Percentiles rank a stretch among this genome's conserved stretches.
These are phyloP conservation scores for Coracopsis vasa DNA, from an alignment of 2,113 vertebrate genomes.

Conservation along the genomic window DNA sequence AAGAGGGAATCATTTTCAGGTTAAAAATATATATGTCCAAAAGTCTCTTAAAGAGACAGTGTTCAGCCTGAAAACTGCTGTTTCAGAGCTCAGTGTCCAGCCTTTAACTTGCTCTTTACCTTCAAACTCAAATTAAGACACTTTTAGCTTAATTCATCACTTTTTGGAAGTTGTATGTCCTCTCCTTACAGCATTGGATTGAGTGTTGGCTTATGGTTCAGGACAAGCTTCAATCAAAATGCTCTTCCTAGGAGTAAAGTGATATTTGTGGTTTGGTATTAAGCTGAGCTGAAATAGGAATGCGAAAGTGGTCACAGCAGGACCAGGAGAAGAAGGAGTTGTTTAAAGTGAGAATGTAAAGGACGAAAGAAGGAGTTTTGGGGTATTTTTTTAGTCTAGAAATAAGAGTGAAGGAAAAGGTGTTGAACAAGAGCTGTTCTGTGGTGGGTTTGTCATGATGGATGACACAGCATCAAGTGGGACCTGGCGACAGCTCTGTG, in stretches of 20 bases:
- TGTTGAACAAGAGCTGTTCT: not conserved
- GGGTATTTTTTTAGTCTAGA: not conserved
- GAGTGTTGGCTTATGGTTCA: not conserved
- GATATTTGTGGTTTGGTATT: not conserved
- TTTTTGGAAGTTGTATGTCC: not conserved
- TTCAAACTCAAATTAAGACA: not conserved
- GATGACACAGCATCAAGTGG: not conserved
- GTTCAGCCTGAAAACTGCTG: not conserved
- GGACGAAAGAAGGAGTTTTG: not conserved
- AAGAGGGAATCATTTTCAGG: not conserved
- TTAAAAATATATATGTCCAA: not conserved
- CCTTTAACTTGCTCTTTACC: not conserved
- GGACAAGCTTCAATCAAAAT: not conserved
- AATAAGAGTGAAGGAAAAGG: not conserved
- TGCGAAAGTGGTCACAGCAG: not conserved
- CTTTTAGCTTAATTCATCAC: not conserved
- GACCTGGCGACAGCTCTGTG: not conserved
- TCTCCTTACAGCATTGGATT: not conserved
- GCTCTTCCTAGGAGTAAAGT: not conserved
- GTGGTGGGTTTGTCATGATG: not conserved
- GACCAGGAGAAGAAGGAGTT: not conserved
- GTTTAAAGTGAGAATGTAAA: not conserved
- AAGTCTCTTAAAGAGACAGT: not conserved
- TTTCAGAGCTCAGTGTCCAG: not conserved
- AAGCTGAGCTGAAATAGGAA: not conserved